Conservation (phyloP, 2,797 vertebrate species). For the Typhlichthys subterraneus region DNA sequence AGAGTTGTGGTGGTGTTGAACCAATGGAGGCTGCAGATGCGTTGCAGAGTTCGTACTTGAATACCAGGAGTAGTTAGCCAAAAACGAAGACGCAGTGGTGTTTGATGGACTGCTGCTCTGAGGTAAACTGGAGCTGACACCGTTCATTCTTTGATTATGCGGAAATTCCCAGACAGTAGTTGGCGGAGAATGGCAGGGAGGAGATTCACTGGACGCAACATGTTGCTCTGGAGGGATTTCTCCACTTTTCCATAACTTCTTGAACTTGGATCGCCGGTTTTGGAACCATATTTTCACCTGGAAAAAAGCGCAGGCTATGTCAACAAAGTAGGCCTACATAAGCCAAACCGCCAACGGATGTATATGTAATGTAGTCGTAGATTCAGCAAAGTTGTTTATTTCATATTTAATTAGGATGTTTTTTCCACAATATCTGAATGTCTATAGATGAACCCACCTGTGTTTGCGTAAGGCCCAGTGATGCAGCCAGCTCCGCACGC, state of each 20-base stretch:
- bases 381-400: no score
- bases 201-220: slow-evolving; percentile 84
- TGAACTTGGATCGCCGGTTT: slow-evolving; percentile 96
- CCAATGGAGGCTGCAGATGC: slow-evolving; percentile 83
- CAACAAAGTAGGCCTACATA: not conserved
- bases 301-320: slow-evolving; percentile 22
- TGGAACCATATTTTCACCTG: slow-evolving; percentile 99
- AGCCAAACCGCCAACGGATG: not conserved
- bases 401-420: no score
- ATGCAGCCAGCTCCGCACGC: slow-evolving; percentile 94
- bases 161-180: slow-evolving; percentile 90
- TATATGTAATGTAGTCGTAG: no score
- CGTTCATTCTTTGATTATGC: slow-evolving; percentile 83
- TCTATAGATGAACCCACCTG: slow-evolving; percentile 80
- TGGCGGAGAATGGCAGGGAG: slow-evolving; percentile 85
- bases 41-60: slow-evolving; percentile 81
- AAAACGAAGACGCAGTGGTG: slow-evolving; percentile 83
- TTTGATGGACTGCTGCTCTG: slow-evolving; percentile 85
- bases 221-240: slow-evolving; percentile 89
- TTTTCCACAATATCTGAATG: not conserved
- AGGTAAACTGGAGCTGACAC: slow-evolving; percentile 74
- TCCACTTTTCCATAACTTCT: slow-evolving; percentile 97
- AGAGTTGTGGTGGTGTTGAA: slow-evolving; percentile 84
- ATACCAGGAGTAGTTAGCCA: slow-evolving; percentile 95
- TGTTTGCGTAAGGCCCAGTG: slow-evolving; percentile 95